phyloP scores from a whole-genome alignment of 1,140 invertebrate genomes.

The Argopecten irradians region DNA sequence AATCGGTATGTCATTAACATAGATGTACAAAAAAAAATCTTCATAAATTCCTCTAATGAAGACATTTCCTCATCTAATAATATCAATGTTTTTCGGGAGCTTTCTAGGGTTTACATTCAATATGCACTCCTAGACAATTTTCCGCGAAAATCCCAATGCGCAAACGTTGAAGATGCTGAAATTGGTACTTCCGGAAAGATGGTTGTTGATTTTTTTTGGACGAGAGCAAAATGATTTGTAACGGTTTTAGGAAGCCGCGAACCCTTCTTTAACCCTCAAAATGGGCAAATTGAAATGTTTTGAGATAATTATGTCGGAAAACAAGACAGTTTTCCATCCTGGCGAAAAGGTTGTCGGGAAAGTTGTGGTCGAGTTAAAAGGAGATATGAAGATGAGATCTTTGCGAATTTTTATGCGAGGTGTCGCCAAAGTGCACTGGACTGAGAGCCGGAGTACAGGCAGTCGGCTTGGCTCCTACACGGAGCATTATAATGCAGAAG shows the following conservation, averaged over 20 bases:
- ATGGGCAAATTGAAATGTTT: slow-evolving; percentile 79
- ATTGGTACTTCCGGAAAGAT: slow-evolving; percentile 20
- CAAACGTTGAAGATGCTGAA: not conserved
- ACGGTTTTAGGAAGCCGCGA: not conserved
- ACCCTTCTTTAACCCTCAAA: slow-evolving; percentile 40
- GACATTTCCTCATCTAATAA: too few species aligned
- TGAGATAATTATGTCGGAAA: slow-evolving; percentile 76
- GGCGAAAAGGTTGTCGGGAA: slow-evolving; percentile 77
- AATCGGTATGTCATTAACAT: too few species aligned
- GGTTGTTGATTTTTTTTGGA: not conserved
- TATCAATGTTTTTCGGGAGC: not conserved
- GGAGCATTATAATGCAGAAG: slow-evolving; percentile 79
- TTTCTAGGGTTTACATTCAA: not conserved
- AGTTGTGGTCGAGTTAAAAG: slow-evolving; percentile 78
- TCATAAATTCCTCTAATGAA: too few species aligned
- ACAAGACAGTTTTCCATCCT: slow-evolving; percentile 78
- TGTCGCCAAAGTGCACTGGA: slow-evolving; percentile 79
- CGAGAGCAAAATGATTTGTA: not conserved
- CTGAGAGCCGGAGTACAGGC: slow-evolving; percentile 78
- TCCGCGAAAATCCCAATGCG: slow-evolving; percentile 26
- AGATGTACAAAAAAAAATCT: too few species aligned
- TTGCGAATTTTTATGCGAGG: slow-evolving; percentile 78
- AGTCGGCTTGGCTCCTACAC: slow-evolving; percentile 79
- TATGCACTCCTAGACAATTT: not conserved
- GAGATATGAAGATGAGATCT: slow-evolving; percentile 78